Base-by-base conservation (phyloP, 2,113 vertebrate genomes). In the Hyperoodon ampullatus region DNA sequence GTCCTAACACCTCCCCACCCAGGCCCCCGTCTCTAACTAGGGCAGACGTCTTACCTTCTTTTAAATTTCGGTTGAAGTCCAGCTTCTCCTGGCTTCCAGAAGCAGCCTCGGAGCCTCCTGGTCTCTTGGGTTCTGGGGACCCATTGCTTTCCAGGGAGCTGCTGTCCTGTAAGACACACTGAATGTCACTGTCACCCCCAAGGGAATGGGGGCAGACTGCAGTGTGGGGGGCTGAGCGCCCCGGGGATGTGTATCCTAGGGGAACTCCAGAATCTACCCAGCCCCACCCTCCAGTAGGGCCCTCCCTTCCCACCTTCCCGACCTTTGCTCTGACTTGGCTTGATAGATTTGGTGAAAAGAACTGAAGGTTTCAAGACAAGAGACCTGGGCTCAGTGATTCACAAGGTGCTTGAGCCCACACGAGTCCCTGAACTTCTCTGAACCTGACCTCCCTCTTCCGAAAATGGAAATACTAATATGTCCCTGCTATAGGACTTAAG, bases 11-110 rank as follows among this genome's bases (percentile, higher is more conserved):
- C 5, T 5, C 14, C 14, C 58, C 3, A 11, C 75, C 28, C 4
- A 28, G 11, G 44, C 42, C 18, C 70, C 82, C 5, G 0, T n/a
- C 28, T 39, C 58, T 24, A 3, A 11, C 75, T 0, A 0, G 28
- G 33, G 26, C 26, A 28, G 35, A 0, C 1, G 1, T 13, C 86
- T 97, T 87, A 99, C 99, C 99, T 97, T 99, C 99, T 78, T 98
- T 99, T 72, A 99, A 96, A 82, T 98, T 99, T 90, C 98, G 98
- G 60, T 99, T 99, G 97, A 99, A 99, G 65, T 99, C 99, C 83
- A 98, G 97, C 95, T 98, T 99, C 58, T 99, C 99, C 53, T 98
- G 99, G 88, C 97, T 82, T 50, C 98, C 93, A 26, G 81, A 96
- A 1, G 99, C 98, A 1, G 98, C 98, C 89, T 99, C 98, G 0